Conservation (phyloP, 2,888 invertebrate genomes). For the Ichneumon xanthorius region DNA sequence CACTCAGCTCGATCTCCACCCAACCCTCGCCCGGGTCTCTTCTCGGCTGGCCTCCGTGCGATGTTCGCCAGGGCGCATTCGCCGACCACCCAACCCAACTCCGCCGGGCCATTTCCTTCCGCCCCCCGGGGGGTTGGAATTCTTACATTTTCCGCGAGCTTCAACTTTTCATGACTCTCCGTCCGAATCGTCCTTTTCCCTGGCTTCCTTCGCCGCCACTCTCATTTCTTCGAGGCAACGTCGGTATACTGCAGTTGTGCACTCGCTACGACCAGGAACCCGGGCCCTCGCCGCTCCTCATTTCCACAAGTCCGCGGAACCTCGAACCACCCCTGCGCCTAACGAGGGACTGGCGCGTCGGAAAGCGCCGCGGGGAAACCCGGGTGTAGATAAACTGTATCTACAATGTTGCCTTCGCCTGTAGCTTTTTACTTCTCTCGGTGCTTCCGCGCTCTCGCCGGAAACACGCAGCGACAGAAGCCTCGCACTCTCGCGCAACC, state of each 20-base stretch:
- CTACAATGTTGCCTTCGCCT: constrained; percentile 64
- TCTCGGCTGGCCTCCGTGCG: constrained; percentile 32
- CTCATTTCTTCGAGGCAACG: constrained; percentile 52
- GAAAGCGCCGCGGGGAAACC: constrained; percentile 72
- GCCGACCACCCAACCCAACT: constrained; percentile 34
- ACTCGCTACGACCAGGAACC: constrained; percentile 42
- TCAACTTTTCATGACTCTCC: constrained; percentile 82
- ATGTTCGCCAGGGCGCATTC: constrained; percentile 55
- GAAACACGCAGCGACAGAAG: constrained; percentile 25
- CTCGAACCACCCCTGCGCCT: constrained; percentile 42
- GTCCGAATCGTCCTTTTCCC: constrained; percentile 74
- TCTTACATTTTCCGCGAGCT: constrained; percentile 81
- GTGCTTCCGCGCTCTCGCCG: constrained; percentile 22
- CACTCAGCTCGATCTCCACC: constrained; percentile 56
- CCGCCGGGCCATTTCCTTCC: constrained; percentile 54
- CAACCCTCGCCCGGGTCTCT: constrained; percentile 25
- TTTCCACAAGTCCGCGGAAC: constrained; percentile 60
- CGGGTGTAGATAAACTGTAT: constrained; percentile 60
- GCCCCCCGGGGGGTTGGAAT: constrained; percentile 68
- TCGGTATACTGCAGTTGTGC: constrained; percentile 20
- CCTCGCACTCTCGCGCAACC: constrained; percentile 50
- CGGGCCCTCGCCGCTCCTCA: constrained; percentile 51
- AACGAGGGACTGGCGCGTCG: constrained; percentile 61
- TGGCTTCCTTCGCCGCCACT: constrained; percentile 42
- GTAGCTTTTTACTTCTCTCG: constrained; percentile 23